These are phyloP conservation scores for Kryptolebias ocellatus DNA, from an alignment of 2,797 vertebrate genomes.

Conservation along the genomic window DNA sequence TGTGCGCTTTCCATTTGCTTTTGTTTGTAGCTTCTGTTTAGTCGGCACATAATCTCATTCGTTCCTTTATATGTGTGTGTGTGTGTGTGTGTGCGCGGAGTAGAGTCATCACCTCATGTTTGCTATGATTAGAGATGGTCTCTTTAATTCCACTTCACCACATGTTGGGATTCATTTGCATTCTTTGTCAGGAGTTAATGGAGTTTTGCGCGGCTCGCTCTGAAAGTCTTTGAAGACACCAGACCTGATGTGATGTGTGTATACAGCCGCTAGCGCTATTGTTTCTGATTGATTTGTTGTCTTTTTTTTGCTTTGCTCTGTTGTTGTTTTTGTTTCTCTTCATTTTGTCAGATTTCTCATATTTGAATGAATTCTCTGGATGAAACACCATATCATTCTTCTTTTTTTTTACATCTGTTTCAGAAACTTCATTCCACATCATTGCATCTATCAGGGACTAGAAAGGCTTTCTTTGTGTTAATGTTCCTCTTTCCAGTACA, in stretches of 20 bases:
- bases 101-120: conserved; percentile 85
- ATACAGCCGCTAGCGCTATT: conserved; percentile 95
- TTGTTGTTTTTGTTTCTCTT: conserved; percentile 64
- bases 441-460: conserved; percentile 53
- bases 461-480: conserved; percentile 13
- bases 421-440: conserved; percentile 57
- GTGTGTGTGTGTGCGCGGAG: conserved; percentile 29
- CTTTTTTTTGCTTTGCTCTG: conserved; percentile 74
- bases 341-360: conserved; percentile 64
- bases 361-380: conserved; percentile 58
- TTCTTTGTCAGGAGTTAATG: conserved; percentile 99
- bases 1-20: conserved; percentile 33
- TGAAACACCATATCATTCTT: conserved; percentile 52
- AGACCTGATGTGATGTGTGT: conserved; percentile 98
- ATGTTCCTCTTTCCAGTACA: conserved; percentile 34
- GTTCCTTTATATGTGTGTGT: conserved; percentile 16
- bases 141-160: conserved; percentile 99
- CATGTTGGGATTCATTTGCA: conserved; percentile 99
- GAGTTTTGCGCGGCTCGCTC: conserved; percentile 94
- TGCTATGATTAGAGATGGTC: conserved; percentile 98
- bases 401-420: conserved; percentile 30
- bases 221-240: conserved; percentile 99
- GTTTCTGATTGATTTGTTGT: conserved; percentile 94
- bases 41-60: conserved; percentile 42
- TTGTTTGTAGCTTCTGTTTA: conserved; percentile 47